These are phyloP conservation scores for Diadegma fenestrale DNA, from an alignment of 2,888 invertebrate genomes.

Conservation along the genomic window DNA sequence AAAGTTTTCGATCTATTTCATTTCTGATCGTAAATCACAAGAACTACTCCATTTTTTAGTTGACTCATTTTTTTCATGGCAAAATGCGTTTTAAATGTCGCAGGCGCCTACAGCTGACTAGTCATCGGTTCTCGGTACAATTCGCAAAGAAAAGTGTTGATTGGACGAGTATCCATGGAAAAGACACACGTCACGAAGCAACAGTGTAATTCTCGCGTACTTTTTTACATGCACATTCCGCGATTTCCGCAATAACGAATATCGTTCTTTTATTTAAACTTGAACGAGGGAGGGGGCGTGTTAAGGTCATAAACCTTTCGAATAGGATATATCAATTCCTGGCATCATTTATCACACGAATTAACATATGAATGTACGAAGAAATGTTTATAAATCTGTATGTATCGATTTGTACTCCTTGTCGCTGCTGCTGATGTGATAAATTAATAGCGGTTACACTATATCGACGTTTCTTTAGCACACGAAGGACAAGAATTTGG, in stretches of 20 bases:
- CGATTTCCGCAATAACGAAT: conserved; percentile 42
- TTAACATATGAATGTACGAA: not conserved
- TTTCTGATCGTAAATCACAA: not conserved
- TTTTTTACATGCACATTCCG: not conserved
- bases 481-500: conserved; percentile 18
- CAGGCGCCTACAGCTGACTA: not conserved
- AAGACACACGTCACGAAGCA: not conserved
- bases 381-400: conserved; percentile 11
- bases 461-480: not conserved
- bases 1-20: not conserved
- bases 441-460: conserved; percentile 5
- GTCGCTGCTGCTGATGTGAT: not conserved
- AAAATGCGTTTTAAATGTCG: not conserved
- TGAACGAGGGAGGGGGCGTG: not conserved
- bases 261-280: not conserved
- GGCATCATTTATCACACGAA: not conserved
- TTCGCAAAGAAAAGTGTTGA: conserved; percentile 6
- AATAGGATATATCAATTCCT: conserved; percentile 37
- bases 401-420: conserved; percentile 18
- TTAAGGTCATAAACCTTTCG: conserved; percentile 42
- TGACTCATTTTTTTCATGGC: not conserved
- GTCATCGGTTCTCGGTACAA: not conserved
- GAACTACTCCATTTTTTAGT: no score
- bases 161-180: not conserved
- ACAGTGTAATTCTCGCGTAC: not conserved